Base-by-base conservation (phyloP, 2,888 invertebrate species). In the Pollenia amentaria region DNA sequence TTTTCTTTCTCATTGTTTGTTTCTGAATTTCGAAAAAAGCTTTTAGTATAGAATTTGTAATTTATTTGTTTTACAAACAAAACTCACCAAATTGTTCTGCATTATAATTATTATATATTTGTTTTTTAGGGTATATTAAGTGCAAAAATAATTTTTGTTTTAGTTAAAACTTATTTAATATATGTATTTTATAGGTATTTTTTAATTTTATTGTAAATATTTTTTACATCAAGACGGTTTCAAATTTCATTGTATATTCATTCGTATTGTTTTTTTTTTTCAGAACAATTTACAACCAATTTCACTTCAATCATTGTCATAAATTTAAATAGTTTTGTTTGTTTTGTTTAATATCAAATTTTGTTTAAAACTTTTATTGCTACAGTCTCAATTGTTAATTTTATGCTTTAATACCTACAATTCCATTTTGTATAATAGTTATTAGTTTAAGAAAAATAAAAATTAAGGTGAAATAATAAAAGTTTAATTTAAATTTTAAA, bases 201-300 rank as follows among this genome's bases (percentile, higher is more conserved):
- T 62, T 18, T 29, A 44, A 3, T 44, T 72, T 73, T 29, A 53
- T 42, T 78, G 60, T 84, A 79, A 79, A 79, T 73, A 21, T 65
- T 62, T 53, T 73, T 79, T 69, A 79, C 84, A 84, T 73, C 65
- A 69, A 84, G 84, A 84, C 84, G 84, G 78, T 79, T 84, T 75
- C 57, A 78, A 84, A 79, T 84, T 79, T 84, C 78, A 38, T 67
- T 60, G 42, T 12, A 38, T n/a, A 60, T 18, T 10, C 16, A 11
- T 69, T 51, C 3, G 10, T 60, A 16, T 29, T 77, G 64, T 78
- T 73, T 48, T 12, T 75, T 14, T 11, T 29, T n/a, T 60, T 82
- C 7, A 75, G 67, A 53, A 84, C 67, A 16, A 38, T 73, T 87
- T 87, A 87, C 87, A 87, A 87, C 87, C 87, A 84, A 87, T 87